Base-by-base conservation (phyloP, 2,113 vertebrate species). In the Lycocorax pyrrhopterus region DNA sequence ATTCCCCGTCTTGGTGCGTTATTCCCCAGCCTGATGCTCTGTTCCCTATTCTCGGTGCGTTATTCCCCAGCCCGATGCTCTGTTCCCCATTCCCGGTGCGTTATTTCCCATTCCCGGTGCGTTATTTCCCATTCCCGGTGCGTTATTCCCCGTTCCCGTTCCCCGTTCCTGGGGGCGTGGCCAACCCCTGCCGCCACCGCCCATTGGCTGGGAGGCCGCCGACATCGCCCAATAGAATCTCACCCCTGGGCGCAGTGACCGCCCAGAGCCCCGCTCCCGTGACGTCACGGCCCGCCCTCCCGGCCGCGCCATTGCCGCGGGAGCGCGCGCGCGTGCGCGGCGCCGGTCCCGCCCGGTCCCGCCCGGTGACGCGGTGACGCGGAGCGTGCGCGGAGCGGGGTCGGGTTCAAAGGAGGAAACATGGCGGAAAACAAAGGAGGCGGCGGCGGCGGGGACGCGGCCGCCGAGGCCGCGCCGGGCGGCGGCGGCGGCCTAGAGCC, bases 351-450 rank as follows among this genome's bases (percentile, higher is more conserved):
- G 52, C 52, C 52, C 52, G 51, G 51, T 52, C 49, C 49, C 60
- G 97, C 95, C 78, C 98, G 11, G 97, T 98, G 66, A 64, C 39
- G 62, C 62, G 62, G 62, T 64, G 62, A 64, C 62, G 62, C 62
- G 62, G 62, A 64, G 62, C 62, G 62, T 64, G 62, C 62, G 62
- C 62, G 62, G 62, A 64, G 62, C 60, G 60, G 60, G 60, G 60
- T 63, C 60, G 60, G 60, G 60, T 63, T 63, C 60, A 63, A 63
- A 63, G 60, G 60, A 63, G 60, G 60, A 63, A 63, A 63, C 60
- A 63, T 63, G 60, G 60, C 60, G 60, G 60, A 63, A 63, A 63
- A 63, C 60, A 63, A 63, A 63, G 60, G 60, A 62, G 59, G 59
- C 59, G 59, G 59, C 35, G 59, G 35, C 25, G 59, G 59, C 3